phyloP scores from a whole-genome alignment of 1,140 invertebrate genomes.

The Drosophila subobscura region DNA sequence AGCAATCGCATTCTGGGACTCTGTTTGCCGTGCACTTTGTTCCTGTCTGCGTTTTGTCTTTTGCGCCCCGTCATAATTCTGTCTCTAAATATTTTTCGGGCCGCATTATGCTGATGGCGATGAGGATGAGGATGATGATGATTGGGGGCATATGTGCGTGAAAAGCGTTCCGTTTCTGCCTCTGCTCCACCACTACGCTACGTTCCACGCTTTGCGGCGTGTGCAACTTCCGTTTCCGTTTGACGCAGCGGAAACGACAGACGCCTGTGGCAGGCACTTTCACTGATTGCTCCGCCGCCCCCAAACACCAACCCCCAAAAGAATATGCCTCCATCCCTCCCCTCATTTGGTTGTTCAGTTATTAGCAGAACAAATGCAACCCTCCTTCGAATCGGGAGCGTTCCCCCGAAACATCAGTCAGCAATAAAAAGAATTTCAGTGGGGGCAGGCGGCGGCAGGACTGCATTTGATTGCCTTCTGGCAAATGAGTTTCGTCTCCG shows the following conservation, averaged over 20 bases:
- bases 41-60: conserved; percentile 50
- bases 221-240: conserved; percentile 70
- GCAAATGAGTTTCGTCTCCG: conserved; percentile 56
- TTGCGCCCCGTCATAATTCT: conserved; percentile 59
- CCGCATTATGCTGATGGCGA: conserved; percentile 53
- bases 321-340: conserved; percentile 22
- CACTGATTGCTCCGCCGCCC: conserved; percentile 55
- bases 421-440: conserved; percentile 49
- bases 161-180: conserved; percentile 44
- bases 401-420: not conserved
- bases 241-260: conserved; percentile 56
- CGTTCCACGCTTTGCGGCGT: conserved; percentile 22
- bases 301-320: conserved; percentile 10
- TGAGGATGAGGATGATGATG: conserved; percentile 25
- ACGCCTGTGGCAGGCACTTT: conserved; percentile 68
- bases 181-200: conserved; percentile 4
- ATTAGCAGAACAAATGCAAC: conserved; percentile 49
- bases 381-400: conserved; percentile 17
- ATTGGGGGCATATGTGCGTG: conserved; percentile 74
- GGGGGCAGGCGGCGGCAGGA: conserved; percentile 6
- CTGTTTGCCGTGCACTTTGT: conserved; percentile 31
- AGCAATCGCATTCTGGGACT: conserved; percentile 22
- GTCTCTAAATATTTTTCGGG: conserved; percentile 64
- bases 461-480: conserved; percentile 66
- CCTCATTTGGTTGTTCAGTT: conserved; percentile 62